Base-by-base conservation (phyloP, 2,113 vertebrate genomes). In the Rana temporaria region DNA sequence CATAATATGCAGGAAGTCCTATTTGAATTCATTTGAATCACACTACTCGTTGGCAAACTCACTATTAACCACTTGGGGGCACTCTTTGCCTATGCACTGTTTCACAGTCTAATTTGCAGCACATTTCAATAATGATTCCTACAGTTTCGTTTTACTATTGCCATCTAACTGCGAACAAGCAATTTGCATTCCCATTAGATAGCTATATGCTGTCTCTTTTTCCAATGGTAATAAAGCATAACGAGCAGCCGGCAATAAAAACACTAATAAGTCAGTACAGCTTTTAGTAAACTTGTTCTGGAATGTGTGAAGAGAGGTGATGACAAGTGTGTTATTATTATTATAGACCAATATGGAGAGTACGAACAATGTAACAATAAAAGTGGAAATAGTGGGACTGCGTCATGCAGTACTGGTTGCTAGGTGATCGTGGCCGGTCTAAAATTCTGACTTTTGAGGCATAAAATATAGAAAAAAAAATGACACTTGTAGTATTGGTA, bases 141-240 rank as follows among this genome's bases (percentile, higher is more conserved):
- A n/a, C 56, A 18, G 71, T 75, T 75, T 63, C n/a, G 60, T 62
- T 38, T 60, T 22, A 74, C 56, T n/a, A 20, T 74, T 16, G 32
- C 26, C 56, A 19, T 75, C 32, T 24, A n/a, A 6, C 69, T 30
- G 56, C 56, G 20, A 57, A 75, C n/a, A 42, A n/a, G 30, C 6
- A n/a, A 75, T 75, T 62, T 75, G 72, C 72, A 75, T 62, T 75
- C 53, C 42, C 30, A 17, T 32, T 60, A 34, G 60, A 20, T 22
- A 42, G 17, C 22, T 74, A 32, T 19, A 34, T 8, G 55, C 55
- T 7, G 26, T 17, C 71, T 74, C 72, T 60, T n/a, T 32, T 22
- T 75, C 56, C 38, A 6, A 24, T 19, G 56, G 72, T 19, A 57
- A 22, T 75, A 75, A 75, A 60, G 56, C 24, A 75, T 60, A 75